Evolutionary conservation across 2,113 vertebrate genomes (phyloP).

Genomic region (Megaceryle maxima): DNA sequence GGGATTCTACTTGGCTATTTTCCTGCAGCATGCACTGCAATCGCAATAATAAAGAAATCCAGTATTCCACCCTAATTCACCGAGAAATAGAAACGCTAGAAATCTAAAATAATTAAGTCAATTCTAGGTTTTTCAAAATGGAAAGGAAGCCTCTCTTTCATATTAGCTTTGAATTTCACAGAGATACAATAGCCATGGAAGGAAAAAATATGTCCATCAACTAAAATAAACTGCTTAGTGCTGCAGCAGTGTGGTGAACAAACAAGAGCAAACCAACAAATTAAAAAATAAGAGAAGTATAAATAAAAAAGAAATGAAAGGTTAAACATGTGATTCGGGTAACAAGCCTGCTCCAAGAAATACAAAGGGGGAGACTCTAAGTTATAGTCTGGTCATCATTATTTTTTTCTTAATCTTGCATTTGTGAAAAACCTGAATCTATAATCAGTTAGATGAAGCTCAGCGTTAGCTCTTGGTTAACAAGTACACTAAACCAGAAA

Average conservation of each 20-base stretch:
- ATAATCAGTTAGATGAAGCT: constrained; percentile 34
- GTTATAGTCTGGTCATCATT: not conserved
- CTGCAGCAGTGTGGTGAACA: constrained; percentile 34
- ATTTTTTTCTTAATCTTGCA: not conserved
- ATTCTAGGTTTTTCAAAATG: constrained; percentile 58
- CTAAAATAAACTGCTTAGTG: constrained; percentile 66
- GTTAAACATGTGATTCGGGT: not conserved
- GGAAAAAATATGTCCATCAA: constrained; percentile 55
- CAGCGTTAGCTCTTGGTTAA: constrained; percentile 42
- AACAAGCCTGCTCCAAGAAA: constrained; percentile 29
- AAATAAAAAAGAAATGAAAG: constrained; percentile 12
- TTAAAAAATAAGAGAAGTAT: not conserved
- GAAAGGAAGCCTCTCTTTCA: constrained; percentile 46
- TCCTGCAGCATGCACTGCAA: constrained; percentile 59
- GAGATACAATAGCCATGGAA: constrained; percentile 54
- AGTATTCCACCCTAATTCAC: constrained; percentile 61
- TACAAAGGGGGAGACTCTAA: not conserved
- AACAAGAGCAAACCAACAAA: constrained; percentile 47
- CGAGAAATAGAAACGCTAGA: constrained; percentile 63
- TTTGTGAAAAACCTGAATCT: constrained; percentile 35
- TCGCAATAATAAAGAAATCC: constrained; percentile 68
- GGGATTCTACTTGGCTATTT: constrained; percentile 60
- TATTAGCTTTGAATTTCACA: constrained; percentile 65
- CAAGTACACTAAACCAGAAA: constrained; percentile 22
- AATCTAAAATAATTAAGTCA: constrained; percentile 56